Evolutionary conservation across 1,140 invertebrate genomes (phyloP), one percentile per base, ranked within the genome.

Genomic region (Aphelinus atriplicis): DNA sequence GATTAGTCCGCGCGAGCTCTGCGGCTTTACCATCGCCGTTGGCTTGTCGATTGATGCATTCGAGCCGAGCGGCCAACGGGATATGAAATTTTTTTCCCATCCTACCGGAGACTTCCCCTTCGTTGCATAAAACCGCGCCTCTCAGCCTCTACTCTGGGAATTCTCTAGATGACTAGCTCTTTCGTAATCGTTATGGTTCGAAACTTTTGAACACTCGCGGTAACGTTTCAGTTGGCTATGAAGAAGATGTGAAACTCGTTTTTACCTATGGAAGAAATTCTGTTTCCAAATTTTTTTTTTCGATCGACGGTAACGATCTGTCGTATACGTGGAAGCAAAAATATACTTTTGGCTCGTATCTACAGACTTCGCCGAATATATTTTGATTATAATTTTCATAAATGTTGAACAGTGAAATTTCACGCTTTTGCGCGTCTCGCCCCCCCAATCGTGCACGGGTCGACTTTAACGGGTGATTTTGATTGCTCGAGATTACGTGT

Each of bases 101-200:
- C 10, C 56, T 9, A 53, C 45, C 5, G 58, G 7, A 50, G 51
- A 73, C 63, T 73, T 73, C 71, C 71, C 57, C 53, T 67, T 73
- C 45, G 50, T 73, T 73, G 57, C 71, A 67, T 67, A 67, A 73
- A 67, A 55, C 57, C 42, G 64, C 6, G 26, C 3, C 7, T 26
- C 26, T 26, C 26, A 53, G 43, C 63, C 56, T 67, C 67, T 73
- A 26, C 26, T 57, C 57, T 73, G 64, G 42, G 48, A 61, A 73
- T 73, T 42, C 64, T 26, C 26, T 56, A 61, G 26, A 61, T 53
- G n/a, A 60, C 26, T 42, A 26, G 46, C 62, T 42, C 62, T 73
- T 73, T 73, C 63, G 45, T 66, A 73, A 67, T 67, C 56, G 56
- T 1, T 55, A 55, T 26, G 26, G 3, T 57, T 26, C 53, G 42